Evolutionary conservation across 1,140 invertebrate genomes (phyloP).

Genomic region (Sipha flava): DNA sequence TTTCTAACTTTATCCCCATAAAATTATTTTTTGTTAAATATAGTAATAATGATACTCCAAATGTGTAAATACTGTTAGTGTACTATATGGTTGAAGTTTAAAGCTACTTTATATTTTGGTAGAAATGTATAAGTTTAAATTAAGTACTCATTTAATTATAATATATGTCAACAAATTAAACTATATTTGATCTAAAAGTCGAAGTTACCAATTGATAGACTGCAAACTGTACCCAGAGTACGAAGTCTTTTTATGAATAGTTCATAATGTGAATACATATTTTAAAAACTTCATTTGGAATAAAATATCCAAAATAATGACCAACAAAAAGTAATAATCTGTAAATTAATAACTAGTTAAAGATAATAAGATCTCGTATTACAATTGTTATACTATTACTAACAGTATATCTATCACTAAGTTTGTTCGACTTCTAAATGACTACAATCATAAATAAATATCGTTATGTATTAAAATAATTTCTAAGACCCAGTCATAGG

Average conservation of each 20-base stretch:
- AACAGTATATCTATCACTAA: not conserved
- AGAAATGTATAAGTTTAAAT: not conserved
- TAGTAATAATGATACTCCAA: not conserved
- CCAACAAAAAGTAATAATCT: no score
- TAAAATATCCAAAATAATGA: no score
- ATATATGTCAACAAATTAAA: not conserved
- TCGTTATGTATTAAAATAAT: not conserved
- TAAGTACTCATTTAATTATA: not conserved
- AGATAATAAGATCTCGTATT: not conserved
- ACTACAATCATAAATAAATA: not conserved
- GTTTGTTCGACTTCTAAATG: not conserved
- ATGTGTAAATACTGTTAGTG: not conserved
- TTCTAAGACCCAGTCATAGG: not conserved
- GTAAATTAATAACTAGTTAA: no score
- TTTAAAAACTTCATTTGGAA: no score
- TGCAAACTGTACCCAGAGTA: not conserved
- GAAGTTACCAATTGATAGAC: constrained; percentile 2
- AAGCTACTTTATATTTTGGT: not conserved
- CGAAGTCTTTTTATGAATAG: no score
- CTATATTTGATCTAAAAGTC: not conserved
- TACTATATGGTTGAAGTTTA: not conserved
- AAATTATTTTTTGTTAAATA: not conserved
- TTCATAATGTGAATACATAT: no score
- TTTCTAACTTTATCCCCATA: not conserved
- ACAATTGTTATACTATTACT: not conserved